Conservation (phyloP, 92 coral and sea anemone species). For the Virgularia gustaviana region DNA sequence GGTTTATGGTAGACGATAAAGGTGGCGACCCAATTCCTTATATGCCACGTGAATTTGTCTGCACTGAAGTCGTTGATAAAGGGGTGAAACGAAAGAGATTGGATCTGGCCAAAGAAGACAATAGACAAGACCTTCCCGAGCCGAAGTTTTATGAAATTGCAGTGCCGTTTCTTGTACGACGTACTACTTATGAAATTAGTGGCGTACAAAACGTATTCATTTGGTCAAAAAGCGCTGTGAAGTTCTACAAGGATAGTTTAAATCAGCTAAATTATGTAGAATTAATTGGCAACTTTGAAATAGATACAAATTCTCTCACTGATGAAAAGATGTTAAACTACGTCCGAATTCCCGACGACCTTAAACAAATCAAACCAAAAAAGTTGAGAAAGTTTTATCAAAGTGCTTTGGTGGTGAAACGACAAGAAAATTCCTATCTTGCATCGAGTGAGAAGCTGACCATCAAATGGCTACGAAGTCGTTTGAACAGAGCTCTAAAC, state of each 20-base stretch:
- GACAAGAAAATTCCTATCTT: background rate
- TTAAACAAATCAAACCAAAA: background rate
- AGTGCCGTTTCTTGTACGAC: background rate
- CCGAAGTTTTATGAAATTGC: background rate
- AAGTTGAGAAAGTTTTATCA: background rate
- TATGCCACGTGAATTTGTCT: background rate
- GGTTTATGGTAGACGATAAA: background rate
- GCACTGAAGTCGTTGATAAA: background rate
- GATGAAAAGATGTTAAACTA: too few species aligned
- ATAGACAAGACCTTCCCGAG: background rate
- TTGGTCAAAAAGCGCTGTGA: too few species aligned
- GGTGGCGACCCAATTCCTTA: background rate
- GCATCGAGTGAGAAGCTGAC: background rate
- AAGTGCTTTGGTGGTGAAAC: background rate
- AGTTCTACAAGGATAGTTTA: too few species aligned
- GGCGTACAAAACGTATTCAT: too few species aligned
- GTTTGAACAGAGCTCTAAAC: constrained; percentile 4
- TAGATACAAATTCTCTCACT: too few species aligned
- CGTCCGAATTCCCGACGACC: too few species aligned
- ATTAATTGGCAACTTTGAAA: too few species aligned
- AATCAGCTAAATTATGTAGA: too few species aligned
- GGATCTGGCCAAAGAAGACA: background rate
- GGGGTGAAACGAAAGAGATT: background rate
- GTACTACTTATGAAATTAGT: too few species aligned
- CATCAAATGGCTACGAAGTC: constrained; percentile 6